phyloP scores from a whole-genome alignment of 2,113 vertebrate species.

The Urocitellus parryii region DNA sequence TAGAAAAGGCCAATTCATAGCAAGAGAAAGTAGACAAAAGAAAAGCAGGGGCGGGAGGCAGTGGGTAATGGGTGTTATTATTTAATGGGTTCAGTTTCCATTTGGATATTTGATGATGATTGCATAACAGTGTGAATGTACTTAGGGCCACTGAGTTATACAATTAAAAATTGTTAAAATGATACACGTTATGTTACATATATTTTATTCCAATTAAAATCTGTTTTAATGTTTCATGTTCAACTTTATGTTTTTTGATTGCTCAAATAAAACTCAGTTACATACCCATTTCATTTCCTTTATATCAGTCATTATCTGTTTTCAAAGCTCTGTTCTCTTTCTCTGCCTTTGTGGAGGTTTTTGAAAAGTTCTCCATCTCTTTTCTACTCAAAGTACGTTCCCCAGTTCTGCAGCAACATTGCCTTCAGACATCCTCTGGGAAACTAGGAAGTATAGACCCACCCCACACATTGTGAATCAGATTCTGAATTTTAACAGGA shows the following conservation, averaged over 20 bases:
- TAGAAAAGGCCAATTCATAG: background rate
- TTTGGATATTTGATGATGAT: background rate
- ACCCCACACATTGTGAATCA: background rate
- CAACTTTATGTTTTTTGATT: background rate
- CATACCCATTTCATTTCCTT: background rate
- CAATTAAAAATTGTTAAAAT: background rate
- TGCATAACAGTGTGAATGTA: background rate
- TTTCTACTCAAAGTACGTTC: background rate
- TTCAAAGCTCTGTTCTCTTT: background rate
- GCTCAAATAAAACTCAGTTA: background rate
- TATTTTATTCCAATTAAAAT: background rate
- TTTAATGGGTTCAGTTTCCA: background rate
- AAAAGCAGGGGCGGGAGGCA: no score
- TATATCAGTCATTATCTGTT: background rate
- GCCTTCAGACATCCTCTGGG: no score
- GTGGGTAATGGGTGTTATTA: background rate
- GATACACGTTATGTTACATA: background rate
- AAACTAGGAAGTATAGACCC: background rate
- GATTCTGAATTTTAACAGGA: background rate
- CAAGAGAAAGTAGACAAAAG: background rate
- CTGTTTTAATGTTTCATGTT: background rate
- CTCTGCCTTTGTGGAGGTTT: background rate
- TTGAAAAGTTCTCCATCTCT: background rate
- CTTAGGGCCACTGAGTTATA: background rate
- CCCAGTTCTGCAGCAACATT: background rate